phyloP scores from a whole-genome alignment of 2,888 invertebrate genomes.

The Phorcus lineatus region DNA sequence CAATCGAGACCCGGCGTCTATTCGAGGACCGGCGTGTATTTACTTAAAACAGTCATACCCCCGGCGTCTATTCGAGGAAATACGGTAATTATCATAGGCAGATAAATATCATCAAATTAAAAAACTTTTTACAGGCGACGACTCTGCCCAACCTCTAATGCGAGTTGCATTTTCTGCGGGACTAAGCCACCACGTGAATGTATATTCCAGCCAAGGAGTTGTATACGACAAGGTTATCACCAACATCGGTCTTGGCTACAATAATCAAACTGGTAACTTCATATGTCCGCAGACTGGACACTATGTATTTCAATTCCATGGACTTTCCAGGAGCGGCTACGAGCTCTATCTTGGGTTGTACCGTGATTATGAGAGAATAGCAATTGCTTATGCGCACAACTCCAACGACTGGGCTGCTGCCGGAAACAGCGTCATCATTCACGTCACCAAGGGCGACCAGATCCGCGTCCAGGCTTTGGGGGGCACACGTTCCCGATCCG shows the following conservation, averaged over 20 bases:
- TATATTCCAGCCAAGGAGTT: conserved; percentile 32
- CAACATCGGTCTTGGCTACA: conserved; percentile 53
- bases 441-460: neutral
- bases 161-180: conserved; percentile 51
- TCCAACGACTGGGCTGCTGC: conserved; percentile 45
- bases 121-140: neutral
- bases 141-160: neutral
- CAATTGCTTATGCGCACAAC: conserved; percentile 48
- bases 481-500: conserved; percentile 3
- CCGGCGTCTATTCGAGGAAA: too few species aligned
- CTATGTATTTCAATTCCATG: conserved; percentile 49
- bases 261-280: conserved; percentile 46
- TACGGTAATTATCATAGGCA: too few species aligned
- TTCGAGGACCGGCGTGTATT: too few species aligned
- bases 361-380: conserved; percentile 44
- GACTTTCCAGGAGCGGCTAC: conserved; percentile 40
- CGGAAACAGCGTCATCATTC: conserved; percentile 42
- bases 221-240: conserved; percentile 47
- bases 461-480: neutral
- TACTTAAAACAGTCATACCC: too few species aligned
- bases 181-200: conserved; percentile 34
- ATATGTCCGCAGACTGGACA: conserved; percentile 47
- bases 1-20: too few species aligned
- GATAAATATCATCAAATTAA: too few species aligned
- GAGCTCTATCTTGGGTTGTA: conserved; percentile 47